Evolutionary conservation across 2,888 invertebrate genomes (phyloP).

Genomic region (Brachyptera putata): DNA sequence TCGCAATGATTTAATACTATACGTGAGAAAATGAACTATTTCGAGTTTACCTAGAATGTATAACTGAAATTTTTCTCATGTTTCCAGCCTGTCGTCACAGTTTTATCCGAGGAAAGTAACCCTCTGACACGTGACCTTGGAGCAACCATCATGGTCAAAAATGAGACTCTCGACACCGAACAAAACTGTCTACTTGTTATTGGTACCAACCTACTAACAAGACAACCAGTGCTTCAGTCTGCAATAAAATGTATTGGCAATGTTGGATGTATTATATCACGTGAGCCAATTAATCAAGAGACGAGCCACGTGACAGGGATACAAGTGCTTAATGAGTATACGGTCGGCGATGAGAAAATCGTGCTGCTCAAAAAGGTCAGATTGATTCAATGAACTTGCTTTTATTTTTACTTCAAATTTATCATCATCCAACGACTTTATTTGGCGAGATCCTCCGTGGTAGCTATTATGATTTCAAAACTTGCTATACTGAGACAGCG

Average conservation of each 20-base stretch:
- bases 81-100: slow-evolving; percentile 56
- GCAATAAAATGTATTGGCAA: slow-evolving; percentile 52
- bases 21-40: too few species aligned
- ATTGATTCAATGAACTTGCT: too few species aligned
- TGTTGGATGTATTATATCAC: slow-evolving; percentile 57
- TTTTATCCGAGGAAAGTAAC: slow-evolving; percentile 44
- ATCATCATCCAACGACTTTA: too few species aligned
- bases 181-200: slow-evolving; percentile 50
- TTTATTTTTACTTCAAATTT: too few species aligned
- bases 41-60: too few species aligned
- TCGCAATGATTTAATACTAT: too few species aligned
- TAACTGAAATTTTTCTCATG: not conserved
- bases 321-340: slow-evolving; percentile 41
- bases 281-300: slow-evolving; percentile 46
- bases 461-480: too few species aligned
- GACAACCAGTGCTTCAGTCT: slow-evolving; percentile 50
- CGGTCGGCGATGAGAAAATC: slow-evolving; percentile 51
- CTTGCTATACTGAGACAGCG: too few species aligned
- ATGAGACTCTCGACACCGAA: slow-evolving; percentile 55
- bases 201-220: slow-evolving; percentile 51
- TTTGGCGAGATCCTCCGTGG: too few species aligned
- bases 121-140: slow-evolving; percentile 47
- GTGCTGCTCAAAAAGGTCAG: slow-evolving; percentile 51
- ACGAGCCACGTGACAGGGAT: not conserved
- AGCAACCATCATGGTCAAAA: slow-evolving; percentile 53